Percentiles rank a stretch among this genome's conserved stretches.
Conservation (phyloP, 2,113 vertebrate genomes). For the Electrona antarctica region DNA sequence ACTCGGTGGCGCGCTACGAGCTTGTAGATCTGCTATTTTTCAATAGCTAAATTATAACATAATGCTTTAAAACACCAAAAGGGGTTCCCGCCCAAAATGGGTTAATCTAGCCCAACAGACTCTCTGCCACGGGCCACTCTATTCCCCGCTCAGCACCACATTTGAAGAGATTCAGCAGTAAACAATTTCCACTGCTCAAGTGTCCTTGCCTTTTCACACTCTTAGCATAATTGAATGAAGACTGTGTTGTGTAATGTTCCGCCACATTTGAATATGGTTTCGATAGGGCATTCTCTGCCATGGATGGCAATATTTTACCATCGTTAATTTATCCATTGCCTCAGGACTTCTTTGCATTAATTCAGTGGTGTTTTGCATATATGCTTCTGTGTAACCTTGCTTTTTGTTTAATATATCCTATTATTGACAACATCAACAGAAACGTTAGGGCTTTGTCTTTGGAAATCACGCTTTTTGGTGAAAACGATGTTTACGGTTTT, state of each 20-base stretch:
- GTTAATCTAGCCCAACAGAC: constrained; percentile 44
- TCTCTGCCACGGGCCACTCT: constrained; percentile 37
- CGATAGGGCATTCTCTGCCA: constrained; percentile 36
- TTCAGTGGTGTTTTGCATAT: constrained; percentile 47
- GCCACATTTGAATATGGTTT: constrained; percentile 62
- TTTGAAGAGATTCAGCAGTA: constrained; percentile 52
- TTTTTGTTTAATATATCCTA: constrained; percentile 43
- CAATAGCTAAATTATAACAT: no score
- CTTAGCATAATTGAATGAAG: constrained; percentile 53
- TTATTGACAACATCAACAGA: constrained; percentile 45
- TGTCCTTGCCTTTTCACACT: constrained; percentile 59
- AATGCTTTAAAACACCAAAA: no score
- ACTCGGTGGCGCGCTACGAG: no score
- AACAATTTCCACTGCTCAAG: constrained; percentile 62
- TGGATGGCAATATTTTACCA: constrained; percentile 35
- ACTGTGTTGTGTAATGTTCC: constrained; percentile 47
- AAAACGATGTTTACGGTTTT: constrained; percentile 14
- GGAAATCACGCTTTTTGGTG: constrained; percentile 11
- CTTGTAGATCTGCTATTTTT: no score
- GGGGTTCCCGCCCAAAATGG: no score
- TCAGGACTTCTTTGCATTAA: constrained; percentile 42
- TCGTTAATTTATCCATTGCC: constrained; percentile 52
- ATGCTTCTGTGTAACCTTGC: constrained; percentile 47
- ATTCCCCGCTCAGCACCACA: constrained; percentile 30
- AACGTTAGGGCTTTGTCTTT: constrained; percentile 28